Percentiles rank a stretch among this genome's conserved stretches.
Conservation (phyloP, 1,140 invertebrate genomes). For the Hyles euphorbiae region DNA sequence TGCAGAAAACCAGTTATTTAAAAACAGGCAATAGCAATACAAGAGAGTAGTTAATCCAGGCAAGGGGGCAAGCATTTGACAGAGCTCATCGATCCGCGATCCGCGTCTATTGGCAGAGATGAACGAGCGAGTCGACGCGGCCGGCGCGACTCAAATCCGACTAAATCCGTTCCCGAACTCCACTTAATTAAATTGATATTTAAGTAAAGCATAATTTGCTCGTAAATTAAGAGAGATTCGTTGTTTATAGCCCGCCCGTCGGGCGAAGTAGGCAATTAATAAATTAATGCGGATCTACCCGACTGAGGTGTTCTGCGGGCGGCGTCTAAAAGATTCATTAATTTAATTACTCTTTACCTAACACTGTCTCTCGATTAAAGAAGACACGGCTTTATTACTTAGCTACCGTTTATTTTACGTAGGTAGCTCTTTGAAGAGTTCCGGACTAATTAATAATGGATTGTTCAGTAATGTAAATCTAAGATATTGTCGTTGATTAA, state of each 20-base stretch:
- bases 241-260: conserved; percentile 69
- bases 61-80: conserved; percentile 1
- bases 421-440: neutral
- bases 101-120: conserved; percentile 55
- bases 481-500: too few relatives aligned
- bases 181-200: conserved; percentile 76
- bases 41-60: too few relatives aligned
- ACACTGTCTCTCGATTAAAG: conserved; percentile 21
- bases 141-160: conserved; percentile 41
- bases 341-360: conserved; percentile 48
- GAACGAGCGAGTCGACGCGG: conserved; percentile 40
- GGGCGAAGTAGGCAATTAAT: conserved; percentile 70
- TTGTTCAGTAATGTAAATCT: neutral
- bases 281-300: conserved; percentile 66
- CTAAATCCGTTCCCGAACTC: conserved; percentile 53
- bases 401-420: too few relatives aligned
- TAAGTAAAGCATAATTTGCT: conserved; percentile 75
- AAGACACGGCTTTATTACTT: conserved; percentile 7
- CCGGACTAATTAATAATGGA: neutral
- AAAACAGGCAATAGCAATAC: too few relatives aligned
- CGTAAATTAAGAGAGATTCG: conserved; percentile 73
- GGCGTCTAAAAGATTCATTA: conserved; percentile 56
- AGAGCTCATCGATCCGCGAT: conserved; percentile 48
- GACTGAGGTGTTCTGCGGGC: conserved; percentile 55
- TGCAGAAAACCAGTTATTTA: neutral